A percentile compares a stretch with the other conserved stretches of the same genome.
phyloP scores from a whole-genome alignment of 2,113 vertebrate genomes.

The Pseudopipra pipra region DNA sequence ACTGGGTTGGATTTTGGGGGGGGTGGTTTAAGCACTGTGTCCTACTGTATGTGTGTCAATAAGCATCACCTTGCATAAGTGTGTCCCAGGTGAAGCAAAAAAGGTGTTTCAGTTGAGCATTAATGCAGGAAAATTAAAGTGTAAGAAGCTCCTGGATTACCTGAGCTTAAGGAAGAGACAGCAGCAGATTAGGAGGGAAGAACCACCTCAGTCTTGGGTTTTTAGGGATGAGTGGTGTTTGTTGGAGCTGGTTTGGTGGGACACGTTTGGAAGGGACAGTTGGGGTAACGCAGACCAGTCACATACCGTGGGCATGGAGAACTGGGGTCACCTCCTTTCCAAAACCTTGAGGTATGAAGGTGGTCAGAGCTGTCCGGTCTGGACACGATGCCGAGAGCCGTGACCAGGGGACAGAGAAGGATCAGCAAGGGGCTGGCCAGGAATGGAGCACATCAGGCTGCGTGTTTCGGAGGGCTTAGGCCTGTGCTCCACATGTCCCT shows the following conservation, averaged over 20 bases:
- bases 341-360: not conserved
- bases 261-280: fast-evolving
- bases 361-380: not conserved
- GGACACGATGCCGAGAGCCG: not conserved
- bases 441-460: not conserved
- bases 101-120: not conserved
- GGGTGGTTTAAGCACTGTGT: not conserved
- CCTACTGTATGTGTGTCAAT: not conserved
- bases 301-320: fast-evolving
- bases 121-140: not conserved
- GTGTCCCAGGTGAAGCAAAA: not conserved
- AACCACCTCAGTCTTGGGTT: not conserved
- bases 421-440: not conserved
- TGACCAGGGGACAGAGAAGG: not conserved
- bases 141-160: not conserved
- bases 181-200: not conserved
- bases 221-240: not conserved
- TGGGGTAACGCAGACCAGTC: not conserved
- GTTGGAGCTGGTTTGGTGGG: not conserved
- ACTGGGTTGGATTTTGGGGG: not conserved
- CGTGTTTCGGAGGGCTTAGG: not conserved
- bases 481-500: not conserved
- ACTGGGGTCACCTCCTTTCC: not conserved
- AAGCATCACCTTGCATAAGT: not conserved
- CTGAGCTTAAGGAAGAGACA: not conserved